Evolutionary conservation across 2,797 vertebrate species (phyloP), one percentile per base, ranked within the genome.

Genomic region (Propithecus perrieri): DNA sequence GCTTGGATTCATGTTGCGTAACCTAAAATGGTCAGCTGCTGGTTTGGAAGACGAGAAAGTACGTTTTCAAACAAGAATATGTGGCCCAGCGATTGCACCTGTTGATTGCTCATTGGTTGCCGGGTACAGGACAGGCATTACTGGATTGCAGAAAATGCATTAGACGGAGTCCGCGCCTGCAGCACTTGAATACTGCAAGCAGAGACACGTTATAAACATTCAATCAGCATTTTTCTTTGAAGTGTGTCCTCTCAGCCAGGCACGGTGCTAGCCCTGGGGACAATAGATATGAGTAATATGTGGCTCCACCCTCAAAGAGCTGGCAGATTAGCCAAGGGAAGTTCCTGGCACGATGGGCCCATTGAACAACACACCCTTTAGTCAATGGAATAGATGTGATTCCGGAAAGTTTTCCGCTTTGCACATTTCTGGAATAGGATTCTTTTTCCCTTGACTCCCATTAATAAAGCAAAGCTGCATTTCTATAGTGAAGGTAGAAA

Each of bases 211-310:
- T 78, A 69, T 46, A 86, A 87, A 91, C 65, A 75, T 76, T 74
- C 75, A 59, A 4, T 33, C 80, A 9, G 55, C 24, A n/a, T 89
- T 90, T 94, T n/a, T 84, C 75, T 87, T 78, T 75, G 75, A 95
- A 57, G 61, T 55, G 43, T 63, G 74, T 69, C 61, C 78, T 83
- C 88, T 41, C 65, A 72, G 50, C 43, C n/a, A 53, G 33, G 59
- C 50, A 38, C 50, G 0, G 2, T 55, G 75, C 65, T 79, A 22
- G 46, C 61, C 35, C 22, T 86, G 35, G 75, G 24, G 38, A 18
- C 72, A 63, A 63, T 38, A 85, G 89, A 87, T 53, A 17, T 30
- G 85, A 93, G 53, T 41, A 67, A 57, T 72, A 43, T 24, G 71
- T 61, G 41, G 50, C 38, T 35, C 35, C 85, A 76, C 46, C 48